Evolutionary conservation across 2,113 vertebrate genomes (phyloP), one percentile per base, ranked within the genome.

Genomic region (Phaethon lepturus): DNA sequence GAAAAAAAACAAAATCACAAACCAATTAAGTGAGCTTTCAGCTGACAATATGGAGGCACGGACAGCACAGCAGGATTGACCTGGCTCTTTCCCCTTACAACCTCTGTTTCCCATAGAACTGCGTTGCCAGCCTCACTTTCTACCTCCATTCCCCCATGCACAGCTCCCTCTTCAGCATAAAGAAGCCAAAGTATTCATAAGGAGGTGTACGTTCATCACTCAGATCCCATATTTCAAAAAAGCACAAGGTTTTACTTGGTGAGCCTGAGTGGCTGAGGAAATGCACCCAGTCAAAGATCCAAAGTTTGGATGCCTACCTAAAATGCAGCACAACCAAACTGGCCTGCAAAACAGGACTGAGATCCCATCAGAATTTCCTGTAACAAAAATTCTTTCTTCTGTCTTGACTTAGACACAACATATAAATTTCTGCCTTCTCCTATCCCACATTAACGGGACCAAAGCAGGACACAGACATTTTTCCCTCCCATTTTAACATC

Each of bases 61-160:
- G 15, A 33, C 0, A 60, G 8, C 4, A 38, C 0, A 3, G 47
- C 19, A 76, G 42, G 35, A 49, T 13, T 17, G 62, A 26, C 68
- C 26, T 29, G 18, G 24, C 45, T 84, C 13, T 47, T 45, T 9
- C 31, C 10, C 15, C 42, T 80, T 66, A 58, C 1, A 6, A 17
- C 31, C 56, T 53, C 40, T 58, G 72, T 69, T 90, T 86, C 75
- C 79, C 31, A 79, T 79, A 92, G 62, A 76, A 88, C 75, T 40
- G 67, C 25, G 47, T 16, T 55, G 12, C 40, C 11, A 1, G 44
- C 10, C 33, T 31, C 31, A 68, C n/a, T 72, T 75, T 59, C 17
- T 55, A 49, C 50, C 17, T 80, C 59, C 9, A 5, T 59, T 67
- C n/a, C 14, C 19, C 23, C 19, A 2, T 18, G 29, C 55, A 84